A percentile compares a stretch with the other conserved stretches of the same genome.
phyloP scores from a whole-genome alignment of 2,113 vertebrate species.

The Aepyceros melampus region DNA sequence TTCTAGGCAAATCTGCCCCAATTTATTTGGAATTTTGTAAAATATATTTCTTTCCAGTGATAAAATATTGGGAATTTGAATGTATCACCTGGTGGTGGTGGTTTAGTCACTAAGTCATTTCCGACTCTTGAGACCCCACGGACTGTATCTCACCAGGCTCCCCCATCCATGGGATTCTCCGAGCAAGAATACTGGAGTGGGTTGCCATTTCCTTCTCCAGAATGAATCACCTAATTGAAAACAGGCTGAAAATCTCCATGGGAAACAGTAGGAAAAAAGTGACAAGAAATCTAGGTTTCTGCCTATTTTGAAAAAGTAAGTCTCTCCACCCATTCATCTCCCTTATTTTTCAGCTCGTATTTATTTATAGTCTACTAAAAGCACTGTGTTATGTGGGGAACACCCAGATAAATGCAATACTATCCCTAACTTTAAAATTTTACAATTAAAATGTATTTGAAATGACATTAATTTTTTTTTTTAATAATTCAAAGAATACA shows the following conservation, averaged over 20 bases:
- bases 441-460: neutral
- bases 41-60: neutral
- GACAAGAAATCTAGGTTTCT: neutral
- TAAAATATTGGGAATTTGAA: neutral
- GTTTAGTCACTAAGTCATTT: neutral
- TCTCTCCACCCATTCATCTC: neutral
- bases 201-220: neutral
- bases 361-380: slow-evolving; percentile 40
- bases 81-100: neutral
- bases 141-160: neutral
- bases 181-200: neutral
- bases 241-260: neutral
- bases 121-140: neutral
- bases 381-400: neutral
- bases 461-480: slow-evolving; percentile 24
- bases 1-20: slow-evolving; percentile 2
- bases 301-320: slow-evolving; percentile 9
- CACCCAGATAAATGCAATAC: neutral
- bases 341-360: neutral
- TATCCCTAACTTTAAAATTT: neutral
- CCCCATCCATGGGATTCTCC: neutral
- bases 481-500: neutral
- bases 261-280: neutral
- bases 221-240: neutral
- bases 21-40: neutral